Evolutionary conservation across 2,888 invertebrate genomes (phyloP), one percentile per base, ranked within the genome.

Genomic region (Bimastos eiseni): DNA sequence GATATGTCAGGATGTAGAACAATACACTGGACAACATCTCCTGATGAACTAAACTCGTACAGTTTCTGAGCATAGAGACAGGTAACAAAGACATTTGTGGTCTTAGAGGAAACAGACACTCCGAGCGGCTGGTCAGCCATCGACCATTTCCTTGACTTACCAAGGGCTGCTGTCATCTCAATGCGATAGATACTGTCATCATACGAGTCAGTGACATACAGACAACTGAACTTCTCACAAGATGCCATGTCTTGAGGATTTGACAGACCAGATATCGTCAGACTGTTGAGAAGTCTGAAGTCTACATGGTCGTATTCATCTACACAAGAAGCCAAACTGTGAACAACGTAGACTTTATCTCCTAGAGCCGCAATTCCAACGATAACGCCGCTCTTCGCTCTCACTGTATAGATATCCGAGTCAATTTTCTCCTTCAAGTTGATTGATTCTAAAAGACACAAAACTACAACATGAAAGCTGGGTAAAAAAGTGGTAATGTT

Each of bases 211-310:
- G 70, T 55, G 36, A 70, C 37, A 36, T 89, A 89, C 49, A 89
- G 34, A 70, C 89, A 89, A 49, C 83, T 38, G 24, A 24, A 70
- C 36, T 36, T 33, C 34, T 37, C 44, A 36, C 89, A 89, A 19
- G 55, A 49, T n/a, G 89, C 44, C 49, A 89, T 89, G 89, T 89
- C 89, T 49, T 89, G 89, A 34, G 89, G 89, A 49, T 36, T 89
- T 34, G 83, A 49, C 44, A 89, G 89, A 11, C 83, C 89, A 30
- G 49, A 17, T n/a, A 89, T 36, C 15, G 89, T 38, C 34, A 55
- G 34, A 70, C 44, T 36, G 33, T n/a, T 33, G 21, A n/a, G n/a
- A 33, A 70, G 89, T 19, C 21, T 70, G 83, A 89, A 89, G 33
- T 24, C 34, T 24, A 33, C 37, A 13, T n/a, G n/a, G 70, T 89